Evolutionary conservation across 2,113 vertebrate genomes (phyloP).

Genomic region (Eidolon helvum): DNA sequence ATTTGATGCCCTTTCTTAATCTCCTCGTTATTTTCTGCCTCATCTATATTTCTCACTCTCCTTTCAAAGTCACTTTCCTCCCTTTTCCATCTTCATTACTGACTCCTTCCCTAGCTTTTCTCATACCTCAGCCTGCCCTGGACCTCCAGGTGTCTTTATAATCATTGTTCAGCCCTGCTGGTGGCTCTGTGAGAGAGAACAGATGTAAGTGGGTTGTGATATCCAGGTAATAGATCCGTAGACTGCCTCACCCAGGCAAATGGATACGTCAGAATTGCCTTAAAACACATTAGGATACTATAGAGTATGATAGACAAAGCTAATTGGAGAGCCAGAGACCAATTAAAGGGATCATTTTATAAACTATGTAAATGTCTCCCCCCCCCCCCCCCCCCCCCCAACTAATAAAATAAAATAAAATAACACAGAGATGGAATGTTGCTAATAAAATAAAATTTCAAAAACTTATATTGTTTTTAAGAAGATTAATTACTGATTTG

Average conservation of each 20-base stretch:
- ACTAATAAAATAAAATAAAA: no score
- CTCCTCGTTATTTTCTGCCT: not conserved
- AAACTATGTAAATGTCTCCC: no score
- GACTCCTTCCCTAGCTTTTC: not conserved
- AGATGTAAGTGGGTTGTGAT: not conserved
- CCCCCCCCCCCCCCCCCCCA: no score
- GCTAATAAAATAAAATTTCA: constrained; percentile 32
- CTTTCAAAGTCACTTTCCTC: not conserved
- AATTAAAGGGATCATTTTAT: no score
- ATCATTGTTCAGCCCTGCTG: not conserved
- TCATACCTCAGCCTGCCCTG: not conserved
- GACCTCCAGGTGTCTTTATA: not conserved
- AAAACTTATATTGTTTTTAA: constrained; percentile 27
- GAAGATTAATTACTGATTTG: not conserved
- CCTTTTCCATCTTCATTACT: not conserved
- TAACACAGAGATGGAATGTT: not conserved
- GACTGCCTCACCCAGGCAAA: not conserved
- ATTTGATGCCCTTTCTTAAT: not conserved
- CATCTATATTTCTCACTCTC: not conserved
- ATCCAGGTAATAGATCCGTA: not conserved
- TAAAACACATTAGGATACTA: not conserved
- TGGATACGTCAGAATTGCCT: not conserved
- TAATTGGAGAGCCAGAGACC: no score
- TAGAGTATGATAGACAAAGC: not conserved
- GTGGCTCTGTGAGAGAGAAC: not conserved